Evolutionary conservation across 2,797 vertebrate genomes (phyloP), one percentile per base, ranked within the genome.

Genomic region (Sebastes hubbsi): DNA sequence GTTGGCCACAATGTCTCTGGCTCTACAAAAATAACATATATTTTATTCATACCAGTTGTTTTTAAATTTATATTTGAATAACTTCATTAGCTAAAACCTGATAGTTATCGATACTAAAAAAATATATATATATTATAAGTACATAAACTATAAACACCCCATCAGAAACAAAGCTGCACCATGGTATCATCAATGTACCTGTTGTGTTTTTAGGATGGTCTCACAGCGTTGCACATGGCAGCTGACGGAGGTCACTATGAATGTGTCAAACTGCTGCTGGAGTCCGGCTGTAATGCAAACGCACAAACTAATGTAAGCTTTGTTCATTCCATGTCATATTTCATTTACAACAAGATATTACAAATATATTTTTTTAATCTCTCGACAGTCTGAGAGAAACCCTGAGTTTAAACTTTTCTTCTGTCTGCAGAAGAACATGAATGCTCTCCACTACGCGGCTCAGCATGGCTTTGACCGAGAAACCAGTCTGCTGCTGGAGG

Each of bases 381-480:
- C 16, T 1, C 32, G 8, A 32, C n/a, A 20, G 22, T 22, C 6
- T 38, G 16, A 66, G 14, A 9, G 22, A 24, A 14, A 16, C 1
- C 14, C 24, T 2, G 4, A 42, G 6, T 38, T 13, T 75, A 32
- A 29, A 16, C 2, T 12, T 16, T 8, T 20, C 80, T 71, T 75
- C 1, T 67, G 8, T 56, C 75, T 75, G 82, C 87, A 98, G 98
- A 97, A 88, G 82, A 94, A 94, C 8, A 95, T 94, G 95, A 97
- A 86, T 6, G 96, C 96, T 78, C 97, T 99, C 49, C 97, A 99
- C 87, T 97, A 95, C 0, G 92, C 93, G 5, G 96, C 96, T 2
- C 94, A 93, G 55, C 80, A 87, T 0, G 96, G 97, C 84, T 94
- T 92, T 0, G 90, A 95, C 75, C 93, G 94, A 34, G 86, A 96